These are phyloP conservation scores for Malthinus seriepunctatus DNA, from an alignment of 2,888 invertebrate species.

Conservation along the genomic window DNA sequence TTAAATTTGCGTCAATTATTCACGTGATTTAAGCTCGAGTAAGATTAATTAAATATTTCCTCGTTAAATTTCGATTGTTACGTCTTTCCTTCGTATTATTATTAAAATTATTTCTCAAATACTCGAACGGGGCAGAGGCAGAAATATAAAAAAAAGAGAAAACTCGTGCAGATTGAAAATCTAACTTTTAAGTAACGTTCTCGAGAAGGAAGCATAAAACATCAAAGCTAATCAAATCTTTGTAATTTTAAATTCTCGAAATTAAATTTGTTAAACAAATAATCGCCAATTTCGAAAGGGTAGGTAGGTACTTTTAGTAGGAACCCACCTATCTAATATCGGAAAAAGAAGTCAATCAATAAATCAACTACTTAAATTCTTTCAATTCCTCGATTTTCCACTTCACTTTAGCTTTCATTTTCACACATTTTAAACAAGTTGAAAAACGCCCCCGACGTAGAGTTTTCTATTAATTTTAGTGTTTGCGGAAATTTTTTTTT, in stretches of 20 bases:
- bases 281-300: slow-evolving; percentile 23
- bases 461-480: slow-evolving; percentile 5
- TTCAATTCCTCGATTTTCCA: slow-evolving; percentile 39
- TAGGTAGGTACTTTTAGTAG: too few relatives aligned
- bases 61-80: not conserved
- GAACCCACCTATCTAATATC: too few relatives aligned
- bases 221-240: slow-evolving; percentile 30
- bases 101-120: not conserved
- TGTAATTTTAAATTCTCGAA: slow-evolving; percentile 36
- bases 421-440: slow-evolving; percentile 39
- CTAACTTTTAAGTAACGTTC: not conserved
- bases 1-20: too few relatives aligned
- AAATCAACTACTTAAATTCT: slow-evolving; percentile 42
- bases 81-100: not conserved
- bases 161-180: too few relatives aligned
- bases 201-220: not conserved
- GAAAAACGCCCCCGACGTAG: slow-evolving; percentile 1
- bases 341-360: slow-evolving; percentile 40
- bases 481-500: slow-evolving; percentile 7
- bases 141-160: not conserved
- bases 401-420: slow-evolving; percentile 39
- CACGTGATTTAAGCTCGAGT: too few relatives aligned
- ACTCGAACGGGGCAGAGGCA: not conserved
- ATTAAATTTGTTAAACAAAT: slow-evolving; percentile 41
- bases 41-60: too few relatives aligned